Evolutionary conservation across 1,140 invertebrate species (phyloP), one percentile per base, ranked within the genome.

Genomic region (Calliopsis andreniformis): DNA sequence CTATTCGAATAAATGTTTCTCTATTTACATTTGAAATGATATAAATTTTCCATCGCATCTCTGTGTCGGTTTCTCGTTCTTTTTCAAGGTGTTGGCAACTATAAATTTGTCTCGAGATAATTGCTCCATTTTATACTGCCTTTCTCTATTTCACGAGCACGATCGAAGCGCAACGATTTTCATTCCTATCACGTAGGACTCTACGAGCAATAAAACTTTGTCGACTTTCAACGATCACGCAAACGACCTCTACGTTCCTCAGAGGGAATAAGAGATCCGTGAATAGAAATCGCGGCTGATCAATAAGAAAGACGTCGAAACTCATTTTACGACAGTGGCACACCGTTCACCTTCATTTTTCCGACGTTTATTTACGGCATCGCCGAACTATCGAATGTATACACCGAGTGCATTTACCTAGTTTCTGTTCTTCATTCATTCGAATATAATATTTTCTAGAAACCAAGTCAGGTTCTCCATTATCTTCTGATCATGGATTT

Each of bases 131-230:
- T 39, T 10, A 39, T 3, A 10, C 35, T 3, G 10, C 10, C 3
- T 3, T 10, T 39, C 35, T 39, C 35, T 39, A 28, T 73, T 78
- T 28, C 55, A 16, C 3, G 45, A 25, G 20, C 20, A 23, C 25
- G 47, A 75, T 68, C 49, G 62, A 69, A 55, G 43, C 45, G 64
- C 64, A 64, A 61, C 53, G 71, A 82, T 71, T 76, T 70, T 51
- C 59, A 80, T 82, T 70, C 64, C 39, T 16, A 66, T 80, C 78
- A 80, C 79, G 71, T 59, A 51, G 70, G 59, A 18, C 30, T 30
- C 28, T 69, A 69, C 64, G 64, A 64, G 53, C 71, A 80, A 80
- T 76, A 76, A 82, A 82, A 80, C 64, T 82, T 80, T 76, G 78
- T 45, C 78, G 78, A 80, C 66, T 76, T 80, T 55, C 66, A 70